Conservation (phyloP, 2,113 vertebrate genomes). For the Coptodon rendalli region DNA sequence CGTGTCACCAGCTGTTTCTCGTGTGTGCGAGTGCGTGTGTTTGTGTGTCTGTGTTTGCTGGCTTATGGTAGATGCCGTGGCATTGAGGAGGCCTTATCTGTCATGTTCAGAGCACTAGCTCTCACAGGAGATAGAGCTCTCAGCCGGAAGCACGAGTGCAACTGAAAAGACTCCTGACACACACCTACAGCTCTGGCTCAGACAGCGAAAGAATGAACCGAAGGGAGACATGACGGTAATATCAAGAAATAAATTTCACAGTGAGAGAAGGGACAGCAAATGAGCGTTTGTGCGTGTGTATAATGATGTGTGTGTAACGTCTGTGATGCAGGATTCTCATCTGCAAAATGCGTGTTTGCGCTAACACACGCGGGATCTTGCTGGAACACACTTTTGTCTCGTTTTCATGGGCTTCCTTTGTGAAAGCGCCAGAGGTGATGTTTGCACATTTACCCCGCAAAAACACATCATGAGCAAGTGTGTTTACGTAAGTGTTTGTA, state of each 20-base stretch:
- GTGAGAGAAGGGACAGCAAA: not conserved
- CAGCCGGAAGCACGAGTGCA: constrained; percentile 36
- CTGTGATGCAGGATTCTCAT: not conserved
- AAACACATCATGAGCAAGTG: not conserved
- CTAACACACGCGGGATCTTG: not conserved
- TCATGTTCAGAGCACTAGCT: constrained; percentile 58
- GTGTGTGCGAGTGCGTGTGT: not conserved
- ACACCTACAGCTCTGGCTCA: constrained; percentile 49
- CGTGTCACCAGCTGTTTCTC: not conserved
- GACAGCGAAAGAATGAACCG: constrained; percentile 6
- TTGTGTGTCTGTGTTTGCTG: not conserved
- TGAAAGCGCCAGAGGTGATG: not conserved
- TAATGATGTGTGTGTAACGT: not conserved
- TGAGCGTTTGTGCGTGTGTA: not conserved
- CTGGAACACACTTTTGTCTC: not conserved
- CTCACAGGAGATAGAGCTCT: constrained; percentile 50
- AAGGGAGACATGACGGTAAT: constrained; percentile 16
- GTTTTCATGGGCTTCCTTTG: not conserved
- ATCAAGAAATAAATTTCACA: constrained; percentile 28
- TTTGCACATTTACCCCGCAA: not conserved
- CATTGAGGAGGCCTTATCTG: constrained; percentile 62
- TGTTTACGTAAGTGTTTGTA: not conserved
- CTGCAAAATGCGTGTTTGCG: not conserved
- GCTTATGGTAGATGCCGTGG: constrained; percentile 25
- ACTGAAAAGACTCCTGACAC: constrained; percentile 51